Evolutionary conservation across 2,888 invertebrate species (phyloP).

Genomic region (Troides oblongomaculatus): DNA sequence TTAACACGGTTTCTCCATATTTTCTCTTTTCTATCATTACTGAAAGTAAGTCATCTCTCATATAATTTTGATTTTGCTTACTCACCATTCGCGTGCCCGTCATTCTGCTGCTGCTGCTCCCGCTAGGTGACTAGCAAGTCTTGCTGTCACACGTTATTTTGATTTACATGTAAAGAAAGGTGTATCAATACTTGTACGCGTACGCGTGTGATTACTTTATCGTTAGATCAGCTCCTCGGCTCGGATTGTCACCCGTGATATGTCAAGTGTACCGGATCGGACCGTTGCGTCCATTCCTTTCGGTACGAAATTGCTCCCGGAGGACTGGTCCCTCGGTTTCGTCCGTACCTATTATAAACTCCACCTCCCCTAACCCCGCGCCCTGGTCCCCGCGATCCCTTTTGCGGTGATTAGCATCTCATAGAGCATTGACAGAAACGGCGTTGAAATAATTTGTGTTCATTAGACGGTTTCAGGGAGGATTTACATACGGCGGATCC

Average conservation of each 20-base stretch:
- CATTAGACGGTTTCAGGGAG: not conserved
- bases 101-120: no score
- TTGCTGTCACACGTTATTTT: no score
- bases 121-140: no score
- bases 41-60: no score
- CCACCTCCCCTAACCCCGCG: not conserved
- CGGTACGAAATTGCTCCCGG: constrained; percentile 4
- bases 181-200: no score
- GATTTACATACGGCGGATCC: not conserved
- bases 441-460: constrained; percentile 18
- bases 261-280: not conserved
- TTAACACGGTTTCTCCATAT: no score
- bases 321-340: constrained; percentile 5
- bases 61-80: no score
- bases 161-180: no score
- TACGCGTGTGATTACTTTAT: no score
- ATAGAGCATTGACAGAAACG: constrained; percentile 3
- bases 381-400: not conserved
- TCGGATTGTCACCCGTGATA: not conserved
- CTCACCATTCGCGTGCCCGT: no score
- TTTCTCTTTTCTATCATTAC: no score
- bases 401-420: constrained; percentile 9
- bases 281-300: not conserved
- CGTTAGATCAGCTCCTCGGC: no score
- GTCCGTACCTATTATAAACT: not conserved